Conservation (phyloP, 2,888 invertebrate genomes). For the Furcula furcula region DNA sequence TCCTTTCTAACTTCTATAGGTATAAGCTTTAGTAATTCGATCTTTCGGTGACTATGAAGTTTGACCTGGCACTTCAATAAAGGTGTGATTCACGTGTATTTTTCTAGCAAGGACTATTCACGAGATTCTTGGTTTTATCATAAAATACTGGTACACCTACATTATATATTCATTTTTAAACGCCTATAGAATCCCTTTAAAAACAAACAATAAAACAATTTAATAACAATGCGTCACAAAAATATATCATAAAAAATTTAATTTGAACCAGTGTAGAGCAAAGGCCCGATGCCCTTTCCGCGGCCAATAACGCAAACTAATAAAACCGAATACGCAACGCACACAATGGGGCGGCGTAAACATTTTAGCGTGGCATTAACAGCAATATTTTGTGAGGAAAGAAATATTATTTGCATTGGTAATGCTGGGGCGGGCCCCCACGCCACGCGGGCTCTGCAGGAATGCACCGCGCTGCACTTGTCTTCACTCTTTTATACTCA, state of each 20-base stretch:
- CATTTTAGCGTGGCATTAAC: slow-evolving; percentile 74
- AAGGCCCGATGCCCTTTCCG: slow-evolving; percentile 49
- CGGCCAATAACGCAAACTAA: slow-evolving; percentile 62
- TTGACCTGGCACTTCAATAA: too few relatives aligned
- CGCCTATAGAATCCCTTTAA: too few relatives aligned
- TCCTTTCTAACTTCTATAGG: too few relatives aligned
- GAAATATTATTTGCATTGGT: slow-evolving; percentile 77
- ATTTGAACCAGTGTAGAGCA: slow-evolving; percentile 2
- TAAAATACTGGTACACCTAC: too few relatives aligned
- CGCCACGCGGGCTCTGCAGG: slow-evolving; percentile 52
- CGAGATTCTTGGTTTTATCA: too few relatives aligned
- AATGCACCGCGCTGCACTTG: slow-evolving; percentile 60
- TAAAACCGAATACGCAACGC: slow-evolving; percentile 64
- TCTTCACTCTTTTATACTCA: slow-evolving; percentile 32
- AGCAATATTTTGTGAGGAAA: slow-evolving; percentile 69
- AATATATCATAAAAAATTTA: neutral
- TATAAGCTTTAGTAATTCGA: too few relatives aligned
- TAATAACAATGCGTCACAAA: too few relatives aligned
- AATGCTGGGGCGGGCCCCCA: slow-evolving; percentile 47
- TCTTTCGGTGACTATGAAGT: too few relatives aligned
- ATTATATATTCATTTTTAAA: too few relatives aligned
- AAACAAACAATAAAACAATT: neutral
- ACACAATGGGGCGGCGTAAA: slow-evolving; percentile 61
- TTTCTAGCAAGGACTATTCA: too few relatives aligned
- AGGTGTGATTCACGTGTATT: too few relatives aligned